These are phyloP conservation scores for Crossoptilon crossoptilon DNA, from an alignment of 2,797 vertebrate genomes.

Conservation along the genomic window DNA sequence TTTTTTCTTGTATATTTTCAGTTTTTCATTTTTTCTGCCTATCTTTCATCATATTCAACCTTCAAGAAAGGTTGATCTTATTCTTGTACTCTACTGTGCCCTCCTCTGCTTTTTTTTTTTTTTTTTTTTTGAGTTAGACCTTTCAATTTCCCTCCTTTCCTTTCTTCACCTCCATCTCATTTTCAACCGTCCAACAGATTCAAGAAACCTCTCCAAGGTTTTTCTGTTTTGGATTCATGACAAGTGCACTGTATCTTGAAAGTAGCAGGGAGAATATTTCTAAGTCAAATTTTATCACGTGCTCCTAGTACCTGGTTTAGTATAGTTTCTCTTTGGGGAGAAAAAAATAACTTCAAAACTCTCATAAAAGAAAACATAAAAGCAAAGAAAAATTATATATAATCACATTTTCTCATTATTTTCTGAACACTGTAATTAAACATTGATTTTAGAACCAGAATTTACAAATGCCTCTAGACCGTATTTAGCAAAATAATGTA, in stretches of 20 bases:
- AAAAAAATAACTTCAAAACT: neutral
- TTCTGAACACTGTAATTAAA: neutral
- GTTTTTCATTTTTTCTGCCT: neutral
- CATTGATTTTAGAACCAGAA: neutral
- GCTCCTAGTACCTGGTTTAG: neutral
- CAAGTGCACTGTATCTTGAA: neutral
- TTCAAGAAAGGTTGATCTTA: neutral
- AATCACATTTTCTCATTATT: neutral
- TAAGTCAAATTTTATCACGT: neutral
- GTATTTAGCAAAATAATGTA: neutral
- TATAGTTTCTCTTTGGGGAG: neutral
- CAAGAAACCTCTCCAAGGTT: neutral
- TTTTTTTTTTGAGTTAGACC: neutral
- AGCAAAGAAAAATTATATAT: neutral
- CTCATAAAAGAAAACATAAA: neutral
- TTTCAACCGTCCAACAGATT: neutral
- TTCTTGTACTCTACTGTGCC: neutral
- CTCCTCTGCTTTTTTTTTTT: neutral
- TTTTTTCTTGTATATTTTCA: neutral
- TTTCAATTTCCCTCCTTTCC: neutral
- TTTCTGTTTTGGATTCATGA: neutral
- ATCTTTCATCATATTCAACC: neutral
- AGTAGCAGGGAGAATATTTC: neutral
- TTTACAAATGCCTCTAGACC: neutral
- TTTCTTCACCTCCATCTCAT: neutral